Percentiles rank a stretch among this genome's conserved stretches.
Conservation (phyloP, 2,113 vertebrate genomes). For the Procavia capensis region DNA sequence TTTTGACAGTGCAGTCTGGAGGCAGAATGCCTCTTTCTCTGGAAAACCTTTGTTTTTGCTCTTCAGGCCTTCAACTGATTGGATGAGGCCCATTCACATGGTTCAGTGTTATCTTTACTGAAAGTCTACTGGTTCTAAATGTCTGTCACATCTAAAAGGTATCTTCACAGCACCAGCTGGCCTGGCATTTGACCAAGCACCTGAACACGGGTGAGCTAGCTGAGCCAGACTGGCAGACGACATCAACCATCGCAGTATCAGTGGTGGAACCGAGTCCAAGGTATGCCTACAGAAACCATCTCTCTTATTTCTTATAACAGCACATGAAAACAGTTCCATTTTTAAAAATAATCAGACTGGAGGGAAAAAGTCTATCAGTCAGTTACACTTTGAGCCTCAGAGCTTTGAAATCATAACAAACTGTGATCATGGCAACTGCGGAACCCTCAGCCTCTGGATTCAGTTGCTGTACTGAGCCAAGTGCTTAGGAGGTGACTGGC, state of each 20-base stretch:
- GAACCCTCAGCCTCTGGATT: background rate
- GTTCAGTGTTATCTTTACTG: background rate
- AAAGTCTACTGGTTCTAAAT: no score
- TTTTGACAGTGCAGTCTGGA: background rate
- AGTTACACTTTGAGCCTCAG: background rate
- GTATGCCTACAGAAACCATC: background rate
- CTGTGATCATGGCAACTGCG: fast-evolving
- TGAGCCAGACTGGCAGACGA: background rate
- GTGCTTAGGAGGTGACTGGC: background rate
- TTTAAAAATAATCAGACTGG: background rate
- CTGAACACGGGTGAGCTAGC: background rate
- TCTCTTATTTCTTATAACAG: background rate
- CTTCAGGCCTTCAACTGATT: background rate
- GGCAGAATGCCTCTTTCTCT: background rate
- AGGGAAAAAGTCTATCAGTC: background rate
- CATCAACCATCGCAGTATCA: background rate
- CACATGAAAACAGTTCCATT: no score
- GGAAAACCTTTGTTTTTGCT: background rate
- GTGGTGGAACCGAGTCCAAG: background rate
- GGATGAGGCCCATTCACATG: background rate
- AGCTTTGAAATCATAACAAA: background rate
- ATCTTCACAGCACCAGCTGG: background rate
- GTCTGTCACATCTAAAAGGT: background rate
- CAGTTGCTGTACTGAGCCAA: background rate
- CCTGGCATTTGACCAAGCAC: background rate